Evolutionary conservation across 2,888 invertebrate genomes (phyloP), one percentile per base, ranked within the genome.

Genomic region (Mesoligia furuncula): DNA sequence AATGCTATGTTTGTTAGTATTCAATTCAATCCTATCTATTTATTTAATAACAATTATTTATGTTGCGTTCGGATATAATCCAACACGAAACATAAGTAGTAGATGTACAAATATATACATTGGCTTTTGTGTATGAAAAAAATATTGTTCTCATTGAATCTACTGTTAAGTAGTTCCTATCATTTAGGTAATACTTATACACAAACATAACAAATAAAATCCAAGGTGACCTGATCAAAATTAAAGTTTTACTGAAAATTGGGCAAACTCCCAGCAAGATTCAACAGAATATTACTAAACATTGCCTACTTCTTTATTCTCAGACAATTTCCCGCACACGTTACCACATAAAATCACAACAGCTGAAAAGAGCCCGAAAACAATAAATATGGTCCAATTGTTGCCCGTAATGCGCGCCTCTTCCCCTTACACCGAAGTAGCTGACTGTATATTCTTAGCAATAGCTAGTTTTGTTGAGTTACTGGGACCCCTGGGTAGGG

Each of bases 301-400:
- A 57, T 48, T 15, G n/a, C 8, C 57, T 45, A 13, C 15, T 59
- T 59, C 20, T 61, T 54, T 80, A 76, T 70, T 66, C 57, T 48
- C 59, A 59, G 11, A 31, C 77, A 39, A 66, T 76, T 65, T 54
- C 27, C 15, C 59, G 13, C 77, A 64, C 75, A 66, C 83, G 61
- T 62, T 81, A 36, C 67, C 31, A n/a, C 27, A 77, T 82, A 39
- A 24, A 70, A 83, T 77, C 62, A 77, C 61, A 82, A 70, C 64
- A 82, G 57, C 36, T 76, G 77, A 31, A 71, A 31, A 45, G 27
- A 77, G 72, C 61, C 70, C 64, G 45, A 75, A 75, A 66, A 39
- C 61, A 66, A 69, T 79, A 81, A 81, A 81, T 81, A 69, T 78
- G 57, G 61, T 51, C 15, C 69, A 54, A 73, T 79, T 81, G 84